Conservation (phyloP, 2,888 invertebrate genomes). For the Apoda limacodes region DNA sequence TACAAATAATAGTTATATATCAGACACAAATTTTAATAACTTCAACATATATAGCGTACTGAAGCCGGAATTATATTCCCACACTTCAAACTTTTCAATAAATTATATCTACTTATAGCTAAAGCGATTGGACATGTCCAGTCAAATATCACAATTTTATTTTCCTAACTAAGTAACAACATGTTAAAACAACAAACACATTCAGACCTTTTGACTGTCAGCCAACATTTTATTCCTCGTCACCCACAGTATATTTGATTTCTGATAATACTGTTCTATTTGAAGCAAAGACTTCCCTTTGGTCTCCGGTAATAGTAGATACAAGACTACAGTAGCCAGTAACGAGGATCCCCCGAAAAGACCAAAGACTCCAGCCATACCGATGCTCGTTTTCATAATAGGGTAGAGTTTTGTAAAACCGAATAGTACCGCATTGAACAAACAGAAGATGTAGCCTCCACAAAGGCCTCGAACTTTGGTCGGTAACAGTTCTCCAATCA, state of each 20-base stretch:
- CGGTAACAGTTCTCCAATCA: conserved; percentile 82
- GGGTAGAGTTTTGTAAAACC: conserved; percentile 79
- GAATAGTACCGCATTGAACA: conserved; percentile 78
- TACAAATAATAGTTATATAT: too few species aligned
- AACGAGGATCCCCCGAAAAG: conserved; percentile 76
- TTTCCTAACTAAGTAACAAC: too few species aligned
- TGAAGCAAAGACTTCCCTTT: conserved; percentile 77
- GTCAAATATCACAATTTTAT: too few species aligned
- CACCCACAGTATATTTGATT: conserved; percentile 73
- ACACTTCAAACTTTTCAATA: too few species aligned
- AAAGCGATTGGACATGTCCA: too few species aligned
- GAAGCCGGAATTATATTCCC: too few species aligned
- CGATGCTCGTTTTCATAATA: conserved; percentile 67
- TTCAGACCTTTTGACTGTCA: conserved; percentile 39
- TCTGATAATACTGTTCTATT: conserved; percentile 83
- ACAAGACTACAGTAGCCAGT: conserved; percentile 74
- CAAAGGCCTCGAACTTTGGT: conserved; percentile 79
- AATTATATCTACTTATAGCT: conserved; percentile 6
- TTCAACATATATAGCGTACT: too few species aligned
- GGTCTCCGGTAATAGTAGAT: conserved; percentile 79
- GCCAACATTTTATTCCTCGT: conserved; percentile 45
- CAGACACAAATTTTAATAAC: too few species aligned
- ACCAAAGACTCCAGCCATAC: conserved; percentile 76
- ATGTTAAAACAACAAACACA: too few species aligned
- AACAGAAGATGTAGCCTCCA: conserved; percentile 79